Evolutionary conservation across 2,888 invertebrate genomes (phyloP), one percentile per base, ranked within the genome.

Genomic region (Dorcus hopei): DNA sequence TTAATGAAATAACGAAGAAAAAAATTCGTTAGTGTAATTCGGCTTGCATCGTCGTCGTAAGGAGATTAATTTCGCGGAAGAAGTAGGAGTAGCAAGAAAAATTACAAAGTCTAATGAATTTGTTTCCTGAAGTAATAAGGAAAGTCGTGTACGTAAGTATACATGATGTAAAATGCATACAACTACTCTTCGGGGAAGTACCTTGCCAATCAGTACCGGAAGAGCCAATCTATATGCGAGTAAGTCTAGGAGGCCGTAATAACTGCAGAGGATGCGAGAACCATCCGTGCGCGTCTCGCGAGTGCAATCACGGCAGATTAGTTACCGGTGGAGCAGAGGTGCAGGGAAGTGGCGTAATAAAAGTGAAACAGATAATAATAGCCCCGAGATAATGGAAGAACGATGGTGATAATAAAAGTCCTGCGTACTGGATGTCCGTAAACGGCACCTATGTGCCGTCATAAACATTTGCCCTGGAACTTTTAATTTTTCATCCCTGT

Each of bases 281-380:
- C 59, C 58, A 52, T 57, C 58, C 61, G 61, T 63, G 59, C 55
- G 53, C 62, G 68, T 70, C 71, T 69, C 71, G 57, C 62, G 71
- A 68, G 72, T 71, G 68, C 70, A 72, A 71, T 71, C 71, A 70
- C 68, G 65, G 68, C 65, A 70, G 71, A 71, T 72, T 72, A 70
- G 72, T 71, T 72, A 69, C 68, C 64, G 67, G 68, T 59, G 60
- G 57, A 48, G 51, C 48, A 40, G 42, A 45, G 51, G 52, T n/a
- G 41, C 51, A 60, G 54, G 52, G 52, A 50, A 65, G 65, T 64
- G 67, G 61, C 65, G 68, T 68, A 69, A 68, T 70, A 70, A 68
- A 69, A 66, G 66, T 62, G 68, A 68, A 69, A 68, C 68, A 68
- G 71, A 70, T 71, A 71, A 71, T 72, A 71, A 71, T 68, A 67